These are phyloP conservation scores for Spea multiplicata DNA, from an alignment of 2,113 vertebrate genomes.

Conservation along the genomic window DNA sequence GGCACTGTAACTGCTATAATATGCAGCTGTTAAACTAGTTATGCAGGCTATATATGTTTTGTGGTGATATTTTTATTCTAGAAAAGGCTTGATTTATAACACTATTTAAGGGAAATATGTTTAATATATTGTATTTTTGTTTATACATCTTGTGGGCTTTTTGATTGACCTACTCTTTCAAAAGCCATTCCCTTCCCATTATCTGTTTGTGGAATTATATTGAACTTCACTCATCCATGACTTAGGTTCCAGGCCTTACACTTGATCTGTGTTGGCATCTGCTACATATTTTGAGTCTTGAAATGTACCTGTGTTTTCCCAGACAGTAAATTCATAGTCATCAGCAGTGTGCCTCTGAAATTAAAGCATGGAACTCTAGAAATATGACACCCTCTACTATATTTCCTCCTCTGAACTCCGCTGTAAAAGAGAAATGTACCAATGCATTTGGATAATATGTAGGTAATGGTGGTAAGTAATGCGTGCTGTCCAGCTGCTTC, in stretches of 20 bases:
- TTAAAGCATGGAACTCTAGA: constrained; percentile 2
- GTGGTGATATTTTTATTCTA: too few species aligned
- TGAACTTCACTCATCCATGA: constrained; percentile 18
- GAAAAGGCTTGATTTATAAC: not conserved
- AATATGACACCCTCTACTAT: not conserved
- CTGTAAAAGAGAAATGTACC: too few species aligned
- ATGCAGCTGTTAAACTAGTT: too few species aligned
- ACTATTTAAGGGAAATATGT: constrained; percentile 7
- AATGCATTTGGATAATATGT: too few species aligned
- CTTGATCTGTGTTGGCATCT: constrained; percentile 16
- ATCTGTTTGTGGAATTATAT: constrained; percentile 23
- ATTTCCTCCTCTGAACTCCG: too few species aligned
- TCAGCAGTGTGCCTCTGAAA: not conserved
- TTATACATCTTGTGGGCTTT: too few species aligned
- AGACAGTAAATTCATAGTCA: constrained; percentile 2
- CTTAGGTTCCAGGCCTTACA: not conserved
- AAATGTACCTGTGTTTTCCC: constrained; percentile 1
- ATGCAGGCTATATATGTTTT: too few species aligned
- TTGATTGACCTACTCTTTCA: constrained; percentile 11
- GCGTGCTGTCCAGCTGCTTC: too few species aligned
- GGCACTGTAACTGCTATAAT: too few species aligned
- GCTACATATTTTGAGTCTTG: not conserved
- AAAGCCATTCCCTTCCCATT: constrained; percentile 21
- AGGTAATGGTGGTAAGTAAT: too few species aligned
- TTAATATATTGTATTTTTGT: too few species aligned